Conservation (phyloP, 2,888 invertebrate genomes). For the Polyploca ridens region DNA sequence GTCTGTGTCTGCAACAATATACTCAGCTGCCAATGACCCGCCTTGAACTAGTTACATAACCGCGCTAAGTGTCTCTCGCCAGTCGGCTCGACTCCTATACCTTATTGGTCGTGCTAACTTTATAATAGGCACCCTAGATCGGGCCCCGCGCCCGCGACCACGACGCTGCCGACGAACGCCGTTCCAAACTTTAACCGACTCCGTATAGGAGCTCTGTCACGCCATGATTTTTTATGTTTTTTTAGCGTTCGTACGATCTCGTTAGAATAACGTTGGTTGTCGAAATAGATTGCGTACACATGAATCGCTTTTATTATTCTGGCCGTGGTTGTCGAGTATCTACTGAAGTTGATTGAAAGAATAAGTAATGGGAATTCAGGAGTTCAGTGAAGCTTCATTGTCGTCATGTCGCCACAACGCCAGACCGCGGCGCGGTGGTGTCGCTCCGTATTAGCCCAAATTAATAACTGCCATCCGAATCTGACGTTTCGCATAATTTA, state of each 20-base stretch:
- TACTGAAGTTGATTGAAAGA: neutral
- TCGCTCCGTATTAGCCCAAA: neutral
- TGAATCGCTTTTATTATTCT: neutral
- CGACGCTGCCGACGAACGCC: conserved; percentile 5
- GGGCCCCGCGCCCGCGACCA: conserved; percentile 34
- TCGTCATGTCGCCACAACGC: neutral
- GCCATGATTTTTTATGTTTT: conserved; percentile 10
- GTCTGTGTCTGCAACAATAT: conserved; percentile 68
- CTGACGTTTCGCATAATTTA: conserved; percentile 6
- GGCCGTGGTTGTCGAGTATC: neutral
- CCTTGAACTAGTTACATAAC: conserved; percentile 81
- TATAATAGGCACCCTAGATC: conserved; percentile 36
- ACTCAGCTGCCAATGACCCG: conserved; percentile 73
- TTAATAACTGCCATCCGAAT: neutral
- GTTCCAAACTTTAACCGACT: conserved; percentile 29
- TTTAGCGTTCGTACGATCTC: neutral
- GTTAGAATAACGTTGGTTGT: neutral
- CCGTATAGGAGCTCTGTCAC: conserved; percentile 15
- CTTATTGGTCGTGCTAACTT: conserved; percentile 44
- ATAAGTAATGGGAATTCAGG: neutral
- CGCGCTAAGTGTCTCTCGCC: conserved; percentile 41
- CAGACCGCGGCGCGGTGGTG: neutral
- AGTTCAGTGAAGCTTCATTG: neutral
- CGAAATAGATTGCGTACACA: neutral
- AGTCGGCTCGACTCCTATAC: conserved; percentile 25